Conservation (phyloP, 2,113 vertebrate species). For the Pelusios castaneus region DNA sequence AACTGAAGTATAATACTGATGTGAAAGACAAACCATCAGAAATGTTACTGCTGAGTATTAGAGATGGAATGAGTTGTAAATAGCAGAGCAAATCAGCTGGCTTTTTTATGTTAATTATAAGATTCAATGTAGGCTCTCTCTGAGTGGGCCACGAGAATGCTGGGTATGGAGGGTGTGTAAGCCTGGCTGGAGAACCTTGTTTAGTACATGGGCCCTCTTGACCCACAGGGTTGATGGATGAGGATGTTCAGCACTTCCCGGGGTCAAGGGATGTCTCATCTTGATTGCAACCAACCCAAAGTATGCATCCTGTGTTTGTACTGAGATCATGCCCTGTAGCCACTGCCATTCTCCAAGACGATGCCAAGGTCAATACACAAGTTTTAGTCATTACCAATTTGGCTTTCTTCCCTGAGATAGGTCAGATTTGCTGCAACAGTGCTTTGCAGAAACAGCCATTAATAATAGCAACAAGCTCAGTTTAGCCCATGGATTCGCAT, state of each 20-base stretch:
- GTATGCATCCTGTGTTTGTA: background rate
- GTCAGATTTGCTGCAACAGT: background rate
- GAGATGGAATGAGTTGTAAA: background rate
- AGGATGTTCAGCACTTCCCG: background rate
- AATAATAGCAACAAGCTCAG: background rate
- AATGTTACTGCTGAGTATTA: background rate
- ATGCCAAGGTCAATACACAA: background rate
- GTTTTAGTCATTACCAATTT: background rate
- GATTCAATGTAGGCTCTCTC: background rate
- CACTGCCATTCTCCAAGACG: background rate
- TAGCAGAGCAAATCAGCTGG: background rate
- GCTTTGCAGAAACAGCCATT: background rate
- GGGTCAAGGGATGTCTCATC: background rate
- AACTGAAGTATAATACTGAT: background rate
- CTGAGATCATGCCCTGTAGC: background rate
- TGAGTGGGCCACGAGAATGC: background rate
- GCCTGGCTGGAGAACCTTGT: background rate
- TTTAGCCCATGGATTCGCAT: background rate
- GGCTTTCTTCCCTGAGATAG: background rate
- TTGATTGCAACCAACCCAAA: background rate
- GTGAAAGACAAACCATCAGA: background rate
- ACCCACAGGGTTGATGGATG: background rate
- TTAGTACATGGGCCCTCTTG: background rate
- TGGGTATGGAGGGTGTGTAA: background rate
- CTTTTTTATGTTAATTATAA: background rate